Percentiles rank a stretch among this genome's conserved stretches.
These are phyloP conservation scores for zebrafish (Danio rerio) DNA, from an alignment of 2,113 vertebrate genomes.

Conservation along the genomic window DNA sequence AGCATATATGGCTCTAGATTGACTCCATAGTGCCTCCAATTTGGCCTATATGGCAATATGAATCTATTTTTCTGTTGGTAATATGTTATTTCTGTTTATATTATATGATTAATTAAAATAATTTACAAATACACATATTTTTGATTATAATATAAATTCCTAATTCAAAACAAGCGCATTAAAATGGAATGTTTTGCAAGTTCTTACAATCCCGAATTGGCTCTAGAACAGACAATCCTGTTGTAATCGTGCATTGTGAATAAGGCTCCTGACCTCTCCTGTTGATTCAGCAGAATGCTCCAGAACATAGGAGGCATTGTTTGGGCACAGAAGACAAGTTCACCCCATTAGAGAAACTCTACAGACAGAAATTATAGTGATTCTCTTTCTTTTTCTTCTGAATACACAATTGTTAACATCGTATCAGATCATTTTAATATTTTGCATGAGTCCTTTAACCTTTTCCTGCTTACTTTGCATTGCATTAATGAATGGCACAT, in stretches of 20 bases:
- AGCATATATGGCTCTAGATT: no score
- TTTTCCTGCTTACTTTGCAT: slow-evolving; percentile 14
- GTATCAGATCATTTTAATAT: background rate
- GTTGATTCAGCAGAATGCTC: slow-evolving; percentile 22
- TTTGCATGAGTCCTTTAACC: background rate
- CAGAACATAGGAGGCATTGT: slow-evolving; percentile 39
- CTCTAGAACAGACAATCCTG: background rate
- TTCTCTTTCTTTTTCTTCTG: background rate
- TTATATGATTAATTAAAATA: background rate
- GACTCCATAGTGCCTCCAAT: no score
- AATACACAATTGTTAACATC: background rate
- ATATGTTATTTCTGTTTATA: background rate
- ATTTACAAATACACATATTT: background rate
- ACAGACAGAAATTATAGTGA: slow-evolving; percentile 3
- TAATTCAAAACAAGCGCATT: background rate
- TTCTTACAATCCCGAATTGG: background rate
- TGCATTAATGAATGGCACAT: background rate
- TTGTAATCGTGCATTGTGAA: background rate
- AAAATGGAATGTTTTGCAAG: background rate
- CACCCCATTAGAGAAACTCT: slow-evolving; percentile 5
- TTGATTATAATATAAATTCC: background rate
- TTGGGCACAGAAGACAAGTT: background rate
- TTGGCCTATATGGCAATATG: no score
- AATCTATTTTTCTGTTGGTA: no score
- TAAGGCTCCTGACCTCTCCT: slow-evolving; percentile 5